A percentile compares a stretch with the other conserved stretches of the same genome.
These are phyloP conservation scores for Asarcornis scutulata DNA, from an alignment of 2,113 vertebrate genomes.

Conservation along the genomic window DNA sequence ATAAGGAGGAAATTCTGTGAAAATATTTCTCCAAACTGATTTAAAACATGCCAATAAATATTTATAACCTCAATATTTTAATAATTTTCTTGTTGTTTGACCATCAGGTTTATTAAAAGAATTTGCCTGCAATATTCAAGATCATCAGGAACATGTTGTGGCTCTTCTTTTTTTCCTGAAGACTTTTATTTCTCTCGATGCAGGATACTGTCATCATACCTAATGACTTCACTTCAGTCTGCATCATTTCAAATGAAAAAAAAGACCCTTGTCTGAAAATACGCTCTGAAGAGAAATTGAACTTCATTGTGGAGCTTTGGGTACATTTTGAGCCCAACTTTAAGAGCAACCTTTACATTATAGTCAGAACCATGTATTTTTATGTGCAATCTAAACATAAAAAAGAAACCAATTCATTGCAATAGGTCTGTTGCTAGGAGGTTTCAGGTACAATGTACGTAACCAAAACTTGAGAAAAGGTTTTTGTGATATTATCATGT, in stretches of 20 bases:
- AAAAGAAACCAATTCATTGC: background rate
- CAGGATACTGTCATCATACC: background rate
- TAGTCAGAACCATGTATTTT: background rate
- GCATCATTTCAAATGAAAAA: background rate
- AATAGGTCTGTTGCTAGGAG: background rate
- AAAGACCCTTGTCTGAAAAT: background rate
- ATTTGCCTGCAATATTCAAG: background rate
- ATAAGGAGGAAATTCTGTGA: background rate
- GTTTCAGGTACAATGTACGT: background rate
- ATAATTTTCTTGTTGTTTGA: background rate
- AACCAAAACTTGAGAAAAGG: background rate
- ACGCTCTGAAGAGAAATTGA: background rate
- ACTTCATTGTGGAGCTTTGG: background rate
- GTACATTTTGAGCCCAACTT: background rate
- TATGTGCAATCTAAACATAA: background rate
- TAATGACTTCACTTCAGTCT: background rate
- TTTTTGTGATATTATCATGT: background rate
- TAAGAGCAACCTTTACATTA: background rate
- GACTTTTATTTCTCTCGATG: background rate
- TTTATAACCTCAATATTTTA: background rate
- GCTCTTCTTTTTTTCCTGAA: background rate
- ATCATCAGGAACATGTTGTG: background rate
- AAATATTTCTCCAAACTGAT: background rate
- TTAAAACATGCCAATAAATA: background rate
- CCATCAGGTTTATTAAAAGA: background rate